Evolutionary conservation across 2,888 invertebrate species (phyloP).

Genomic region (Slavum lentiscoides): DNA sequence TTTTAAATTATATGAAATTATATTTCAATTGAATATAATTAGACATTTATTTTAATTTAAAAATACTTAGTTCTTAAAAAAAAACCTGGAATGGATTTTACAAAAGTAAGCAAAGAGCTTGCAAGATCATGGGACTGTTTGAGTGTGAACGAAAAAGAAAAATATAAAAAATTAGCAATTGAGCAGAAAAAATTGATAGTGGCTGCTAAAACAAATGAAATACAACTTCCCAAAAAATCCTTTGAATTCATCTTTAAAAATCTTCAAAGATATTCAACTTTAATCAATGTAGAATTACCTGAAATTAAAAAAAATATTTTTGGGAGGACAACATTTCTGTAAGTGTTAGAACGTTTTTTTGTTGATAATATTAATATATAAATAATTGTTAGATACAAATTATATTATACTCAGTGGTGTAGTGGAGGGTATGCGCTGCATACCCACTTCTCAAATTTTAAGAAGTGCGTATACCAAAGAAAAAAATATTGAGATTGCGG

Average conservation of each 20-base stretch:
- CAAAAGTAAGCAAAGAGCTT: slow-evolving; percentile 60
- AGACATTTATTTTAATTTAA: slow-evolving; percentile 9
- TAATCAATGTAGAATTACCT: slow-evolving; percentile 49
- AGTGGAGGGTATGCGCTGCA: no score
- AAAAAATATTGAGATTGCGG: no score
- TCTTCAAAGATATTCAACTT: slow-evolving; percentile 36
- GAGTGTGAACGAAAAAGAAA: slow-evolving; percentile 59
- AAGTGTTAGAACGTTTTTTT: background rate
- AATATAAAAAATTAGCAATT: slow-evolving; percentile 58
- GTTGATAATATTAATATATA: background rate
- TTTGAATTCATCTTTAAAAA: slow-evolving; percentile 24
- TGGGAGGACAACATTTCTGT: background rate
- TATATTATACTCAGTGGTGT: no score
- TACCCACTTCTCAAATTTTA: no score
- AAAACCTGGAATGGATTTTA: slow-evolving; percentile 58
- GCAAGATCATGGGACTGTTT: slow-evolving; percentile 60
- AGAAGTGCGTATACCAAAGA: no score
- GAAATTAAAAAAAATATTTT: slow-evolving; percentile 38
- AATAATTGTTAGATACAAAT: no score
- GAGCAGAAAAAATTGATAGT: slow-evolving; percentile 52
- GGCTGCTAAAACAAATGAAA: slow-evolving; percentile 11
- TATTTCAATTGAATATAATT: slow-evolving; percentile 27
- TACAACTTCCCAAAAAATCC: slow-evolving; percentile 17
- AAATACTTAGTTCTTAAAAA: slow-evolving; percentile 55
- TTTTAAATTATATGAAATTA: slow-evolving; percentile 21